Evolutionary conservation across 2,888 invertebrate genomes (phyloP), one percentile per base, ranked within the genome.

Genomic region (Bedellia somnulentella): DNA sequence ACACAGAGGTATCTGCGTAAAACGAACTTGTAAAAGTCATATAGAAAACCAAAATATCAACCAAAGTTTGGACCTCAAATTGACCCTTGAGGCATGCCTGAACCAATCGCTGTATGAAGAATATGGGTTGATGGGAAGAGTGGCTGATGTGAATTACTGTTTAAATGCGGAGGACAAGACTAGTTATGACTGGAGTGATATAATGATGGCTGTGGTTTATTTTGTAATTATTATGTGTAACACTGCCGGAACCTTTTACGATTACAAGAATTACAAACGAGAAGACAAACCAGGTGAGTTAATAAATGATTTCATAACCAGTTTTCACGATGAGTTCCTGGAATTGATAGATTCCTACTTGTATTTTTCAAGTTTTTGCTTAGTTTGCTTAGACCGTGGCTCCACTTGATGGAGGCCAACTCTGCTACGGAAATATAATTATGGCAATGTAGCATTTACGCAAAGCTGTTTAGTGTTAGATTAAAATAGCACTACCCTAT

Each of bases 171-270:
- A 15, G 4, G 18, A 30, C 8, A 12, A 16, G 17, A 5, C 6
- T 17, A 13, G 14, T 17, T 4, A 18, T 5, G 30, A 27, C 17
- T 14, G 12, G 10, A 12, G 31, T 5, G 31, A 31, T 13, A 11
- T 15, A 6, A 11, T 15, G 1, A 18, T 31, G 31, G 30, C 24
- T 2, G 17, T 17, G 13, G 16, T 30, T n/a, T 30, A 17, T 9
- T 10, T 30, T 14, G 4, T 25, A 1, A n/a, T 30, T 16, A 6
- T 24, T 6, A 3, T 30, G 10, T 9, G 12, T n/a, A 26, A 26
- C 21, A 5, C 15, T 15, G 16, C 24, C 14, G 31, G 31, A 6
- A 27, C 15, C 10, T 26, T 22, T 11, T 31, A 31, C 21, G 31
- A 31, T 12, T n/a, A 10, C 5, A 12, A 4, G 10, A 8, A 15